Evolutionary conservation across 2,113 vertebrate species (phyloP), one percentile per base, ranked within the genome.

Genomic region (Craseonycteris thonglongyai): DNA sequence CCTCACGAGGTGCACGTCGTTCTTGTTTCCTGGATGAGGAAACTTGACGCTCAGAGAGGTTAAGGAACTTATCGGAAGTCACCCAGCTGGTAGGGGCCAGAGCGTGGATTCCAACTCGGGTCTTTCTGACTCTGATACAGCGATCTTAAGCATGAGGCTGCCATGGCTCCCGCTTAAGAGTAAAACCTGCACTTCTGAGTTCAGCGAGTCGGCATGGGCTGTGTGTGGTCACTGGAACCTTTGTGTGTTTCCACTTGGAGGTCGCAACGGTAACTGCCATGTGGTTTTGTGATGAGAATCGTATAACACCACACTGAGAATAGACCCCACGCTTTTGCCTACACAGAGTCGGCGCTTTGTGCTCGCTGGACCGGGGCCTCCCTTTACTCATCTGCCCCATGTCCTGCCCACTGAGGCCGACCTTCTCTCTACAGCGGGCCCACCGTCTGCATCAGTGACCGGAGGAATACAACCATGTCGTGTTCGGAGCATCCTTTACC

Each of bases 381-480:
- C 24, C 42, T 75, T 66, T 61, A 7, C 28, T 15, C 19, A 47
- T 22, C 35, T 65, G 33, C 15, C 35, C 47, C 2, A 3, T 1
- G 49, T 38, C 28, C 35, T 8, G 0, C 15, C 42, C 22, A 3
- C 40, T 3, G 26, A 6, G 49, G 30, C 3, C 24, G 24, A 1
- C 0, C 13, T 2, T 63, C 42, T 76, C 63, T 24, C 56, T 42
- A n/a, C 42, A 30, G 40, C 11, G 33, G 35, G 21, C 21, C 59
- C 42, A 22, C 19, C 38, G 2, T 30, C 28, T 54, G 13, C 26
- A 22, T 26, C 63, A 22, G 22, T 15, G 35, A 28, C 16, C 11
- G 3, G 33, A 9, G 19, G 28, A 16, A 28, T 16, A 33, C 4
- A 30, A 18, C 19, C 10, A 56, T n/a, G 4, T 3, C 0, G 0